Evolutionary conservation across 2,888 invertebrate genomes (phyloP).

Genomic region (Chrysolina americana): DNA sequence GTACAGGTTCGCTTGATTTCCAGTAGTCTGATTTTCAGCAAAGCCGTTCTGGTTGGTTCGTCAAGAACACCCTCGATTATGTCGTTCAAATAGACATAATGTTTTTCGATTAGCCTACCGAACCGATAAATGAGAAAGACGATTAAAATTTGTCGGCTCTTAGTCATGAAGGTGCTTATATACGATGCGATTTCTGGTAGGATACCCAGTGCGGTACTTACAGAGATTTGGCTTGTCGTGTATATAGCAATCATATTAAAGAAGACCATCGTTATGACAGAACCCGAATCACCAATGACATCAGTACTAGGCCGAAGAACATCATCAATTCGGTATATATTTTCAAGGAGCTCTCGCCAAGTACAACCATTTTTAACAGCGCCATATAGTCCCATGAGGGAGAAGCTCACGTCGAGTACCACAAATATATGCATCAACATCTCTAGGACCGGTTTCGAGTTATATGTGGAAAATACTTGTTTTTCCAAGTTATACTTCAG

Average conservation of each 20-base stretch:
- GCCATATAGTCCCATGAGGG: neutral
- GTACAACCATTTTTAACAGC: neutral
- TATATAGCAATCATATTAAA: too few species aligned
- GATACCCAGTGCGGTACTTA: neutral
- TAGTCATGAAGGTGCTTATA: neutral
- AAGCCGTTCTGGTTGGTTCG: neutral
- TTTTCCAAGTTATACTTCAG: neutral
- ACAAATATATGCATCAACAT: neutral
- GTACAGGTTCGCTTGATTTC: neutral
- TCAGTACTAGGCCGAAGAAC: neutral
- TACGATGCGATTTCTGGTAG: too few species aligned
- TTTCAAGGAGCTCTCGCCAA: neutral
- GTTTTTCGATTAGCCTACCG: neutral
- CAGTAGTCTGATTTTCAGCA: neutral
- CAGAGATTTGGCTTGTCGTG: too few species aligned
- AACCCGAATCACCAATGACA: neutral
- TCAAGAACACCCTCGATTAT: neutral
- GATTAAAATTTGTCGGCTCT: neutral
- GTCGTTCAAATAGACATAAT: neutral
- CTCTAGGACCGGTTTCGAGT: neutral
- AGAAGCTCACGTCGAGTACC: neutral
- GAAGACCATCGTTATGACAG: too few species aligned
- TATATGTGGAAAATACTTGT: neutral
- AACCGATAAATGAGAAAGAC: neutral
- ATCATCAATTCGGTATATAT: neutral